Conservation (phyloP, 2,888 invertebrate genomes). For the Rhamphomyia laevipes region DNA sequence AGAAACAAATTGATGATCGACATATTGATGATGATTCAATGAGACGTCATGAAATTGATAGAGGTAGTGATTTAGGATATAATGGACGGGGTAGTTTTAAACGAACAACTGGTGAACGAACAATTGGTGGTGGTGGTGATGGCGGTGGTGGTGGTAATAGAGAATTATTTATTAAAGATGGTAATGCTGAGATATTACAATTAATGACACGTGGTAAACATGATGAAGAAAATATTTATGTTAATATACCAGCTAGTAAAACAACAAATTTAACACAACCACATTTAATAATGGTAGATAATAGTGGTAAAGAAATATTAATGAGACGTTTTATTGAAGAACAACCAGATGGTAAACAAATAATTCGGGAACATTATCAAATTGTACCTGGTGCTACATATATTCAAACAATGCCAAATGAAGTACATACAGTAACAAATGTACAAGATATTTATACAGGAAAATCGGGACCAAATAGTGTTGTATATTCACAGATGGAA, state of each 20-base stretch:
- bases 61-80: constrained; percentile 55
- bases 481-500: constrained; percentile 42
- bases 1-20: constrained; percentile 27
- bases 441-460: constrained; percentile 19
- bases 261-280: constrained; percentile 44
- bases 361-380: constrained; percentile 43
- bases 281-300: constrained; percentile 54
- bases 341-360: constrained; percentile 54
- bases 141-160: constrained; percentile 38
- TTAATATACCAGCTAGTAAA: constrained; percentile 43
- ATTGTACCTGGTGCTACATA: constrained; percentile 34
- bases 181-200: constrained; percentile 71
- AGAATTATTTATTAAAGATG: constrained; percentile 70
- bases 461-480: constrained; percentile 34
- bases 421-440: constrained; percentile 21
- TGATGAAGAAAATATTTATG: constrained; percentile 49
- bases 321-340: constrained; percentile 77
- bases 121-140: constrained; percentile 9
- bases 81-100: constrained; percentile 35
- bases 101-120: constrained; percentile 8
- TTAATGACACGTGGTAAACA: constrained; percentile 62
- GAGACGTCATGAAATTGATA: constrained; percentile 62
- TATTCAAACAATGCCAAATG: constrained; percentile 30
- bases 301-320: constrained; percentile 74
- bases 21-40: constrained; percentile 62